Base-by-base conservation (phyloP, 1,140 invertebrate species). In the Ceratosolen solmsi region DNA sequence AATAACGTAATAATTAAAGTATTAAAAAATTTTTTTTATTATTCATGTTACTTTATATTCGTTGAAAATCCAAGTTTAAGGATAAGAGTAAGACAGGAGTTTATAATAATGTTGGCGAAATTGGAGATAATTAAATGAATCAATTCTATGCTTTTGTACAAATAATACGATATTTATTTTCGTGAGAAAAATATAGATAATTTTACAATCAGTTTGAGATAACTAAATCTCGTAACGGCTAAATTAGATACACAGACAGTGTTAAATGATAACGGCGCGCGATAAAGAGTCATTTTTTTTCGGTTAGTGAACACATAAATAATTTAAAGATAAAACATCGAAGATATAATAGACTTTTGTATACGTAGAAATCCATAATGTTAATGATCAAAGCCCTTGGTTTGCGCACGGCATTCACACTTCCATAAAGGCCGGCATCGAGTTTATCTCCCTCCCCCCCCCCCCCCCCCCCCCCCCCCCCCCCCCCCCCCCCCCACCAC, bases 191-290 rank as follows among this genome's bases (percentile, higher is more conserved):
- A 84, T 84, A 83, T 84, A 85, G 85, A 81, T 85, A 87, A 87
- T 87, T 87, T 85, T 87, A 87, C 87, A 87, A 80, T 87, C 84
- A 86, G 85, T 87, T 86, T 84, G 78, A 83, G 84, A 84, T 83
- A 85, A 86, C 84, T 86, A 86, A 86, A 83, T 84, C 82, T 85
- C 86, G 46, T 79, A 85, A 86, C 25, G 46, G 74, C 72, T 80
- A 56, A 81, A 65, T 20, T 74, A 51, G 17, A 80, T 27, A 60
- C 41, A 80, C 54, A 27, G 2, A 58, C 38, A 56, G 49, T n/a
- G 36, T 60, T 17, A 36, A 63, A 73, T 73, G 25, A 46, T 80
- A 72, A 68, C 56, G 33, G 11, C 54, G 78, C 78, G 68, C 51
- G 54, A 75, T 4, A 72, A 72, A 54, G 11, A 33, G 30, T 74